phyloP scores from a whole-genome alignment of 2,888 invertebrate species.

The Frankliniella fusca region DNA sequence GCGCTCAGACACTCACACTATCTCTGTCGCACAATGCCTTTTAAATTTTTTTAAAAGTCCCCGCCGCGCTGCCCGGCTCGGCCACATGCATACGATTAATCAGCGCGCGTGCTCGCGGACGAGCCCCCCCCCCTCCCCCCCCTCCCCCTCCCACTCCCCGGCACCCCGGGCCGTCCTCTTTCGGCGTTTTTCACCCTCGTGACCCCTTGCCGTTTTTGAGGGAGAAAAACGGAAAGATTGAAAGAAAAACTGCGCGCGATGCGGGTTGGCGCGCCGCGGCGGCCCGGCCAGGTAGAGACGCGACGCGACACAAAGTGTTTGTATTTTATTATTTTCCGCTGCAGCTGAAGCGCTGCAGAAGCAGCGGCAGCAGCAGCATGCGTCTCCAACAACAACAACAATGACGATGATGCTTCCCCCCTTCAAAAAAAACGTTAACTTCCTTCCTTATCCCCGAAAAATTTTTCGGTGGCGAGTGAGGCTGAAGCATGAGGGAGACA shows the following conservation, averaged over 20 bases:
- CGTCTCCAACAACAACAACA: not conserved
- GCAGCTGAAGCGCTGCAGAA: not conserved
- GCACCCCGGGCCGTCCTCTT: not conserved
- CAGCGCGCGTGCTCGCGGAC: not conserved
- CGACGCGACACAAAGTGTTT: not conserved
- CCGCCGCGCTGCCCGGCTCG: not conserved
- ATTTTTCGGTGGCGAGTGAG: not conserved
- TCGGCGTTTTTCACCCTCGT: not conserved
- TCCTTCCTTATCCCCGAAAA: conserved; percentile 15
- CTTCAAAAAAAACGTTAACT: not conserved
- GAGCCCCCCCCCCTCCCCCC: not conserved
- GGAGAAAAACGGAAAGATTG: not conserved
- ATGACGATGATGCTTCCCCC: not conserved
- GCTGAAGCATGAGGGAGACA: too few species aligned
- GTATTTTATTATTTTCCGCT: not conserved
- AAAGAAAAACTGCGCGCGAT: not conserved
- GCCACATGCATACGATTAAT: too few species aligned
- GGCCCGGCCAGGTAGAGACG: conserved; percentile 5
- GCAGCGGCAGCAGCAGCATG: not conserved
- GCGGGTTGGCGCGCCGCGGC: not conserved
- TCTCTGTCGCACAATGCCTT: not conserved
- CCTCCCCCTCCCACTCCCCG: not conserved
- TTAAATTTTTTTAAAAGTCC: conserved; percentile 13
- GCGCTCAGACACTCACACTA: not conserved
- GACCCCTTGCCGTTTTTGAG: not conserved